Evolutionary conservation across 1,140 invertebrate genomes (phyloP).

Genomic region (Caenorhabditis latens): DNA sequence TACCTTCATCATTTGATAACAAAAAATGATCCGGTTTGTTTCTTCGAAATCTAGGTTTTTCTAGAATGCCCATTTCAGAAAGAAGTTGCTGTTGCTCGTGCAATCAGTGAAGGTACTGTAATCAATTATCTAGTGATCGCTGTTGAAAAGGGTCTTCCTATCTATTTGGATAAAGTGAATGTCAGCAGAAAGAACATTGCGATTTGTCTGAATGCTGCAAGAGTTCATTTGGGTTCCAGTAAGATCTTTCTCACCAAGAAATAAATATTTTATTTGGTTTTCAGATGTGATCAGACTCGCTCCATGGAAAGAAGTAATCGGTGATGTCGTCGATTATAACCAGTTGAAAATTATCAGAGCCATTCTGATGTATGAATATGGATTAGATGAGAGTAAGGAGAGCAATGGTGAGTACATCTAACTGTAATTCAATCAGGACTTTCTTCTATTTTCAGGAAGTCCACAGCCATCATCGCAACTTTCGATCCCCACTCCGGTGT

Average conservation of each 20-base stretch:
- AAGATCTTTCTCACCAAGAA: background rate
- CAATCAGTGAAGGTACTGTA: constrained; percentile 28
- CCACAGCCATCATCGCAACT: background rate
- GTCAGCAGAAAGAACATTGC: constrained; percentile 11
- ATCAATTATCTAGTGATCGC: constrained; percentile 22
- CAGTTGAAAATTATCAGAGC: constrained; percentile 33
- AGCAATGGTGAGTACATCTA: too few relatives aligned
- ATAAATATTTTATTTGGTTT: background rate
- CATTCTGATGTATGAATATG: constrained; percentile 17
- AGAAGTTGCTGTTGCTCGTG: background rate
- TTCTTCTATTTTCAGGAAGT: too few relatives aligned
- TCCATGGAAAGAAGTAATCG: constrained; percentile 14
- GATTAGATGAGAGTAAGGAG: background rate
- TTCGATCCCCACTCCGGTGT: background rate
- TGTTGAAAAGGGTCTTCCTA: constrained; percentile 8
- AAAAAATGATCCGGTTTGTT: background rate
- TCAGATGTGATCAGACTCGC: constrained; percentile 7
- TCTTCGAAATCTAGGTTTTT: background rate
- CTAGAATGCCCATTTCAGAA: background rate
- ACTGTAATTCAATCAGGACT: too few relatives aligned
- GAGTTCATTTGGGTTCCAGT: constrained; percentile 14
- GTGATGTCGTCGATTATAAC: constrained; percentile 2
- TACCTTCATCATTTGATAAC: constrained; percentile 8
- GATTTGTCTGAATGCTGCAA: background rate
- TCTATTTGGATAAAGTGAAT: constrained; percentile 21